Base-by-base conservation (phyloP, 2,113 vertebrate genomes). In the Eulacestoma nigropectus region DNA sequence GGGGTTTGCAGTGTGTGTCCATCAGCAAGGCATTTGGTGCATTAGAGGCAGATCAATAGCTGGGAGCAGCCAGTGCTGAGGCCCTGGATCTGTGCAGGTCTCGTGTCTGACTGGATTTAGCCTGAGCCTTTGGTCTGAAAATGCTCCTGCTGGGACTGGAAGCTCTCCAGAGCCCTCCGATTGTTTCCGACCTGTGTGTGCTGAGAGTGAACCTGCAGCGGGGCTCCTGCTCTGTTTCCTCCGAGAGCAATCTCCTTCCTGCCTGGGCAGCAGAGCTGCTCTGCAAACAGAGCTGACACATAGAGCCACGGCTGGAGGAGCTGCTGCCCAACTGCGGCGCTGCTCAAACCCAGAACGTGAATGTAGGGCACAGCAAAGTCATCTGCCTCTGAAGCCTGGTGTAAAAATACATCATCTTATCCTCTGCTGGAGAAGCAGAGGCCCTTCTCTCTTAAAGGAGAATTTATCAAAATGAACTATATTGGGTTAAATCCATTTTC, bases 401-500 rank as follows among this genome's bases (percentile, higher is more conserved):
- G 90, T 87, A 82, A 91, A 89, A 95, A 95, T 93, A 63, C 18
- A 74, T 57, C 53, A 18, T 90, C 50, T 49, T 63, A 53, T 30
- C 65, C 84, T 95, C 84, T 68, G 84, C 33, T 64, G 69, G 44
- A 41, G 77, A 57, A 25, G 76, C 77, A 89, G 65, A 92, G 60
- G 80, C 78, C 76, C 65, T 75, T 90, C 44, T 84, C 44, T 57
- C 70, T 82, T 81, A 41, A 82, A 73, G 74, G 12, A 79, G 70
- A 85, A 83, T 92, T 80, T 80, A 50, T 91, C 87, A 85, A 65
- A 90, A 89, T 77, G 59, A 90, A 81, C 64, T 55, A 2, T 33
- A 49, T 47, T 44, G 87, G 79, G 82, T 96, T 95, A 96, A 96
- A 91, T 87, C 82, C 59, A 57, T 90, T 93, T 93, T 93, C 87